Percentiles rank a stretch among this genome's conserved stretches.
phyloP scores from a whole-genome alignment of 1,140 invertebrate genomes.

The Andrena cerasifolii region DNA sequence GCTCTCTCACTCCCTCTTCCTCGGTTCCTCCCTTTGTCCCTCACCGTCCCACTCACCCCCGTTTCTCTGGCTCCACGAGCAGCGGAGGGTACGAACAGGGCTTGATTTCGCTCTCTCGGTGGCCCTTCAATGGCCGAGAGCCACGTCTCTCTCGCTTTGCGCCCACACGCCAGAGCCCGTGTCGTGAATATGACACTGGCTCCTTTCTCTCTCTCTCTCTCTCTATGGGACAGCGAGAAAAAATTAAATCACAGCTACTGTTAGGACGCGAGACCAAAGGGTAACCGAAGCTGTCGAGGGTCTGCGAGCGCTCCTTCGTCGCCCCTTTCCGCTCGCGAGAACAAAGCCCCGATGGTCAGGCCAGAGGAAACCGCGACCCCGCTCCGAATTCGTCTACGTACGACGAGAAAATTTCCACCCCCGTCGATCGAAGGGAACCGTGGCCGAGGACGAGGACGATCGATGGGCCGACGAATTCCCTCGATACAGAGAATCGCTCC shows the following conservation, averaged over 20 bases:
- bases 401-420: background rate
- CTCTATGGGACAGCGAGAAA: constrained; percentile 45
- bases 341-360: constrained; percentile 39
- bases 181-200: constrained; percentile 64
- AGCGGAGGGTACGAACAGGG: constrained; percentile 43
- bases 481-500: background rate
- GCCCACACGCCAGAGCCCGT: constrained; percentile 35
- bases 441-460: constrained; percentile 31
- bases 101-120: constrained; percentile 53
- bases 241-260: constrained; percentile 66
- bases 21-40: constrained; percentile 30
- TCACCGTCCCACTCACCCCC: no score
- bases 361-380: constrained; percentile 40
- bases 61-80: constrained; percentile 41
- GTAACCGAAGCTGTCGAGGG: constrained; percentile 59
- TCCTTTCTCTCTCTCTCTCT: constrained; percentile 36
- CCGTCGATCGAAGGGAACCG: constrained; percentile 33
- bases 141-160: constrained; percentile 45
- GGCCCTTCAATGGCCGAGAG: constrained; percentile 20
- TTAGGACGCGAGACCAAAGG: constrained; percentile 63
- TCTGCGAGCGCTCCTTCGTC: constrained; percentile 41
- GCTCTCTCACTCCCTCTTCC: constrained; percentile 21
- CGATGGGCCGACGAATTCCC: constrained; percentile 34
- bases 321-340: constrained; percentile 29
- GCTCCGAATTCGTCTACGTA: background rate